phyloP scores from a whole-genome alignment of 1,140 invertebrate genomes.

The Pararge aegeria region DNA sequence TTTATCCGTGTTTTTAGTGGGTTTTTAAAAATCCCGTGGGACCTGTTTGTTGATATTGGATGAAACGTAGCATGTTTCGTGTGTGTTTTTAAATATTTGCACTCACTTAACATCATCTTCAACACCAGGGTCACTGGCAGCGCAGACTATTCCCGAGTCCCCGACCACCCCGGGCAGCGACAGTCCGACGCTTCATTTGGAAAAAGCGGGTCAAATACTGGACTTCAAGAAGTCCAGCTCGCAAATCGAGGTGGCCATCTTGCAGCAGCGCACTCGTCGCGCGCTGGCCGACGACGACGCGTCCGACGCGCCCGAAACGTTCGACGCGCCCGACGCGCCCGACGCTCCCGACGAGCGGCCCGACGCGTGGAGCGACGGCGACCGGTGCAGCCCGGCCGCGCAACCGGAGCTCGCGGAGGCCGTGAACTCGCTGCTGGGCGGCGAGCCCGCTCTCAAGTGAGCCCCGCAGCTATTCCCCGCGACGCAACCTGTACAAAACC shows the following conservation, averaged over 20 bases:
- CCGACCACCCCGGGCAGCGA: constrained; percentile 51
- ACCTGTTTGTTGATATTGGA: no score
- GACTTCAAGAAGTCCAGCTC: constrained; percentile 68
- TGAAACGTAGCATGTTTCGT: no score
- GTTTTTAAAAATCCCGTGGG: no score
- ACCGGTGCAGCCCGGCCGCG: constrained; percentile 21
- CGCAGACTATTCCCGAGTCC: constrained; percentile 62
- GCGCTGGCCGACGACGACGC: constrained; percentile 7
- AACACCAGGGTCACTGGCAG: constrained; percentile 38
- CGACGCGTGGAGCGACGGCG: constrained; percentile 15
- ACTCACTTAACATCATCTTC: no score
- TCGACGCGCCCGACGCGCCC: constrained; percentile 15
- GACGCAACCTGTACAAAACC: no score
- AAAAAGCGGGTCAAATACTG: constrained; percentile 61
- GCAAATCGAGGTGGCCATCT: constrained; percentile 60
- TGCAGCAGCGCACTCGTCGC: constrained; percentile 41
- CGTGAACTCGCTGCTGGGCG: constrained; percentile 20
- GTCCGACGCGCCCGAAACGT: background rate
- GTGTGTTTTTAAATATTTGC: no score
- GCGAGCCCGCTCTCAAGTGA: constrained; percentile 22
- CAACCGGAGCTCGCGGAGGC: constrained; percentile 24
- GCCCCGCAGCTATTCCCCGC: background rate
- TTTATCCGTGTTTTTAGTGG: no score
- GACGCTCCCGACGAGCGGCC: constrained; percentile 14
- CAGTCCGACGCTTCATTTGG: constrained; percentile 39